Base-by-base conservation (phyloP, 2,888 invertebrate genomes). In the Drosophila suboccidentalis region DNA sequence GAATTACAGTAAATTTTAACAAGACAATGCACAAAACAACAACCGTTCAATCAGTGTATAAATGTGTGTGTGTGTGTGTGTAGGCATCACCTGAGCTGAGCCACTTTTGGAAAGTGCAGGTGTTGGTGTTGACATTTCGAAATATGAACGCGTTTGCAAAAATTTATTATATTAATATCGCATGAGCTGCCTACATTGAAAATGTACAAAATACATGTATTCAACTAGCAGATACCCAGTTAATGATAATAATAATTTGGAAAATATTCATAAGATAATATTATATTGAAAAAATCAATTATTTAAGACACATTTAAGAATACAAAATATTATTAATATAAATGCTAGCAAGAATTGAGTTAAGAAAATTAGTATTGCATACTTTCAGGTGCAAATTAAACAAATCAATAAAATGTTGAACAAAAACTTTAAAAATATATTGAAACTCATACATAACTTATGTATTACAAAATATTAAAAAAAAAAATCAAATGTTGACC, bases 91-190 rank as follows among this genome's bases (percentile, higher is more conserved):
- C 84, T 85, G 86, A 84, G 87, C 72, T 85, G 86, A 84, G 87
- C 72, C 72, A 75, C 70, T 76, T 70, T 78, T 78, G 57, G 57
- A 39, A 49, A 63, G 32, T 84, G 86, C 88, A 85, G 85, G 88
- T 87, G 85, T 77, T 81, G 74, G 74, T 85, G 83, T 86, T 87
- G 83, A 85, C 86, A 85, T 85, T 86, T 87, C 81, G 72, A 87
- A 87, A 87, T 82, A 68, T 75, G 84, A 82, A 66, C 69, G 86
- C 88, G 81, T 87, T 85, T 46, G 88, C 84, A 80, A 68, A 75
- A 77, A 50, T 71, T 19, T 50, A 61, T 64, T 62, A 64, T 50
- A 61, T 64, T 62, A 64, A 39, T 76, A 72, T 39, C 38, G 38
- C n/a, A 38, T 50, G 15, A 65, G 49, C 55, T 77, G 78, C 76